These are phyloP conservation scores for Argentina silus DNA, from an alignment of 2,797 vertebrate species.

Conservation along the genomic window DNA sequence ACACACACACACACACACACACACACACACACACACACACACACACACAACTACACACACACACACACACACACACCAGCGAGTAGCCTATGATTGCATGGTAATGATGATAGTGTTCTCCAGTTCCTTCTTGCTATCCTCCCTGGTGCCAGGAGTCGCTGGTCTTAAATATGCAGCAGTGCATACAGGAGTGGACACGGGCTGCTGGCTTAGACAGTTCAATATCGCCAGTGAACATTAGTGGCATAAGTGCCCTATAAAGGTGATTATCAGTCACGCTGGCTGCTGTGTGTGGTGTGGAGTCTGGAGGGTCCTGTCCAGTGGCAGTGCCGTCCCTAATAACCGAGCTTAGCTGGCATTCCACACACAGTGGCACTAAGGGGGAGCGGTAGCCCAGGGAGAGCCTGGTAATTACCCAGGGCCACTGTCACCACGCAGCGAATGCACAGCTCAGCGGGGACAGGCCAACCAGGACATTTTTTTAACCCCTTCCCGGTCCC, in stretches of 20 bases:
- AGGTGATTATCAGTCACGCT: constrained; percentile 6
- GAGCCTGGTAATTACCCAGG: constrained; percentile 70
- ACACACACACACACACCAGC: too few relatives aligned
- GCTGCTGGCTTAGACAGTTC: neutral
- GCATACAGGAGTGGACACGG: too few relatives aligned
- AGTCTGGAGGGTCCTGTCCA: constrained; percentile 43
- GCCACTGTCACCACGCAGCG: constrained; percentile 70
- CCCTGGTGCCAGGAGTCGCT: too few relatives aligned
- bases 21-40: neutral
- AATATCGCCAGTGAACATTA: neutral
- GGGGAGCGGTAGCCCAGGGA: constrained; percentile 62
- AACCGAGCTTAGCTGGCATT: constrained; percentile 73
- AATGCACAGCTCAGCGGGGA: constrained; percentile 61
- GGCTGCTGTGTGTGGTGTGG: constrained; percentile 13
- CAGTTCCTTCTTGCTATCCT: too few relatives aligned
- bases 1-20: neutral
- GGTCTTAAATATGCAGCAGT: too few relatives aligned
- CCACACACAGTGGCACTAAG: constrained; percentile 65
- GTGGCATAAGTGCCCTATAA: neutral
- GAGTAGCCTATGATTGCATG: too few relatives aligned
- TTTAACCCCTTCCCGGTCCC: constrained; percentile 4
- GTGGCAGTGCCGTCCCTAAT: constrained; percentile 66
- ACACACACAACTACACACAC: neutral
- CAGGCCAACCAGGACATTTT: constrained; percentile 41
- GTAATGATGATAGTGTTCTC: too few relatives aligned